Evolutionary conservation across 2,888 invertebrate species (phyloP).

Genomic region (Meloe dianella): DNA sequence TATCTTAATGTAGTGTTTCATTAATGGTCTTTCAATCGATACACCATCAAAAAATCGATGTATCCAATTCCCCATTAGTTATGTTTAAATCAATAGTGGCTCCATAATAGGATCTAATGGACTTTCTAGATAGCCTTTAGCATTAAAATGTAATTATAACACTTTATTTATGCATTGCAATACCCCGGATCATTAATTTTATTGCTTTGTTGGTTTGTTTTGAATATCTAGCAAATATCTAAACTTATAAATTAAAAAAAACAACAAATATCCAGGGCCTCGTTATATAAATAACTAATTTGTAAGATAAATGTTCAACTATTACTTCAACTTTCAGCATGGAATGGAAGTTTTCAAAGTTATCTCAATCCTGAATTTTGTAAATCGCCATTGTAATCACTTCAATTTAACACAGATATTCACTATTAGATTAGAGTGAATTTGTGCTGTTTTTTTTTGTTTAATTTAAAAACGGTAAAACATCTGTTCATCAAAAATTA

Average conservation of each 20-base stretch:
- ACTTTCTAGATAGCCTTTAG: neutral
- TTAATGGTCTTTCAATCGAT: no score
- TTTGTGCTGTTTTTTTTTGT: no score
- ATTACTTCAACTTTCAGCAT: no score
- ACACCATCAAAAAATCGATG: no score
- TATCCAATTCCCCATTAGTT: neutral
- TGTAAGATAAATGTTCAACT: no score
- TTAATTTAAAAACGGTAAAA: no score
- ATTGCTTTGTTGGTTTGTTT: neutral
- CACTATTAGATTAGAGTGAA: no score
- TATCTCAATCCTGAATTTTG: no score
- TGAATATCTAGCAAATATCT: neutral
- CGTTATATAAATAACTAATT: neutral
- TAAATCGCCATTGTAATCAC: no score
- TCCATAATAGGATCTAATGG: constrained; percentile 2
- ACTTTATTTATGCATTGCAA: constrained; percentile 8
- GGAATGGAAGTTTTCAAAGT: no score
- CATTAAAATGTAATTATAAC: constrained; percentile 11
- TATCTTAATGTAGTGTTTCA: no score
- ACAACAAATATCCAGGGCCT: neutral
- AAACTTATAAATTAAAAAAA: neutral
- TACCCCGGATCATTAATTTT: constrained; percentile 6
- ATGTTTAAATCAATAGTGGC: neutral
- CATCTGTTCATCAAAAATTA: neutral
- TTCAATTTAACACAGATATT: no score